Evolutionary conservation across 2,888 invertebrate genomes (phyloP).

Genomic region (Dasypogon diadema): DNA sequence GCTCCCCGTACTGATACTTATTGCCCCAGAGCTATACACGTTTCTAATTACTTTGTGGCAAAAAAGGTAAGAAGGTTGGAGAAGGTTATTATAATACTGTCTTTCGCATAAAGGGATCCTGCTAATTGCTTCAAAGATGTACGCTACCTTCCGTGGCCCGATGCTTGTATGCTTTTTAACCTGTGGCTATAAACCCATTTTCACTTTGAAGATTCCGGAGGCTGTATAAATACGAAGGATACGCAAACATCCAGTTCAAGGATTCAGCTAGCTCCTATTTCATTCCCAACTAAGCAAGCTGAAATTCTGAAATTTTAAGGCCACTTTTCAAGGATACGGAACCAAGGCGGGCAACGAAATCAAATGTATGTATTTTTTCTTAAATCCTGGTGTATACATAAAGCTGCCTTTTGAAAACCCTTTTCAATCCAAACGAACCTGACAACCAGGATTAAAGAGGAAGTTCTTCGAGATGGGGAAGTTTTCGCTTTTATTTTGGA

Average conservation of each 20-base stretch:
- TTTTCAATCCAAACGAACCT: conserved; percentile 17
- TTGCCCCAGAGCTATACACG: conserved; percentile 47
- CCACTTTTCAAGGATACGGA: neutral
- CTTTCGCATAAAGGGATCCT: conserved; percentile 49
- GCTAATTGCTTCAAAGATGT: conserved; percentile 48
- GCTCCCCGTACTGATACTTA: conserved; percentile 42
- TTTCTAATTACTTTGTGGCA: conserved; percentile 50
- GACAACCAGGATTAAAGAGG: conserved; percentile 1
- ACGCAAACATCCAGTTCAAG: conserved; percentile 19
- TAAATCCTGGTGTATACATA: conserved; percentile 9
- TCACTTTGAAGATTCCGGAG: conserved; percentile 44
- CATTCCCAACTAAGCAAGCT: neutral
- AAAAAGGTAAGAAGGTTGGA: conserved; percentile 49
- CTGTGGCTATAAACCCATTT: conserved; percentile 48
- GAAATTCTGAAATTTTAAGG: neutral
- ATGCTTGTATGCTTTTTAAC: conserved; percentile 36
- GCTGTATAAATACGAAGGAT: conserved; percentile 14
- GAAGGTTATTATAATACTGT: conserved; percentile 44
- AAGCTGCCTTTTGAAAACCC: neutral
- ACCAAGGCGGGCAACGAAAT: neutral
- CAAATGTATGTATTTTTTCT: conserved; percentile 10
- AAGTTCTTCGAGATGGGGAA: neutral
- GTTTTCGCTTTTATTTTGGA: conserved; percentile 2
- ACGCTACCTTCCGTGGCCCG: conserved; percentile 26
- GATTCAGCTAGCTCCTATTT: neutral